phyloP scores from a whole-genome alignment of 2,113 vertebrate species.

The Pteronura brasiliensis region DNA sequence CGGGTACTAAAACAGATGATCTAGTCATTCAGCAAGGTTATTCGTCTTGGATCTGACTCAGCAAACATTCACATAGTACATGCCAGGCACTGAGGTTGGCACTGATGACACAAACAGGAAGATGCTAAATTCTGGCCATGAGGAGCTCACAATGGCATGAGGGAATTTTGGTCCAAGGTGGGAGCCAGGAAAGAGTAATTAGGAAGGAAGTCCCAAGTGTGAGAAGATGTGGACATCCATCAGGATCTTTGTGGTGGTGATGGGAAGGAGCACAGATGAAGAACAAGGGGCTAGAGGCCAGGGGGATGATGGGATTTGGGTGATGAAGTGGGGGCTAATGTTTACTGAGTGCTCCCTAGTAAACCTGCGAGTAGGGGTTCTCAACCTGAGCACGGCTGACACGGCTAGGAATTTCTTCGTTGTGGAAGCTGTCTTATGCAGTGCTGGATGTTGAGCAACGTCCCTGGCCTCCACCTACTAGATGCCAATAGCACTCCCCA shows the following conservation, averaged over 20 bases:
- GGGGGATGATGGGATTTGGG: neutral
- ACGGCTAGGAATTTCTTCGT: neutral
- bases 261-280: neutral
- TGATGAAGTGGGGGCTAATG: neutral
- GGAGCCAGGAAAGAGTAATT: neutral
- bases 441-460: neutral
- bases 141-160: neutral
- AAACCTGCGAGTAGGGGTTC: neutral
- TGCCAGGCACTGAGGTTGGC: neutral
- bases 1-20: neutral
- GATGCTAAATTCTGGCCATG: rapidly evolving
- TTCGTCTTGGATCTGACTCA: neutral
- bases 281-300: neutral
- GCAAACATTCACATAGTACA: neutral
- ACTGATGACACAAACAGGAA: neutral
- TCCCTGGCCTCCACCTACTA: neutral
- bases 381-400: neutral
- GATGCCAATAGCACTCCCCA: neutral
- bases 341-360: neutral
- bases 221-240: neutral
- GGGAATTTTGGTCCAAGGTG: neutral
- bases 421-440: neutral
- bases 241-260: neutral
- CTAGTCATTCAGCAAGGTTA: neutral
- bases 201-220: neutral